Conservation (phyloP, 1,140 invertebrate species). For the Saccostrea cuccullata region DNA sequence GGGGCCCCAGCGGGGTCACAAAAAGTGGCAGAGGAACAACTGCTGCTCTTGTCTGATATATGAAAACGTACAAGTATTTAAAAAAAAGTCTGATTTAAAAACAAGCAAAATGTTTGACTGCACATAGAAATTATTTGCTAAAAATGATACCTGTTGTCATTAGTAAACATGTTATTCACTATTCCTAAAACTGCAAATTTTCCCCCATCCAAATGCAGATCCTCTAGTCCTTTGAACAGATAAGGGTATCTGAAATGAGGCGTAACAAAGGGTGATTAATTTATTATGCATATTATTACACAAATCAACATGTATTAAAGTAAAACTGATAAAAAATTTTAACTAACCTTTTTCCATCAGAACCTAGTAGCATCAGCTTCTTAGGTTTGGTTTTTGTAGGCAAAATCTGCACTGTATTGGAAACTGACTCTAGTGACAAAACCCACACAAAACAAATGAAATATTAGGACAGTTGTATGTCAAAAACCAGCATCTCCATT, state of each 20-base stretch:
- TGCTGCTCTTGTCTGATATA: conserved; percentile 65
- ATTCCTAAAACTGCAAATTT: conserved; percentile 99
- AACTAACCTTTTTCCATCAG: conserved; percentile 89
- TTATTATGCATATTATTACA: neutral
- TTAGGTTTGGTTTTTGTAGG: conserved; percentile 99
- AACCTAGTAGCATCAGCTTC: conserved; percentile 96
- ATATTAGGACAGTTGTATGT: neutral
- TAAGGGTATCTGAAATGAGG: conserved; percentile 88
- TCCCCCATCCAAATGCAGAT: conserved; percentile 97
- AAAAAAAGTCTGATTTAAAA: too few relatives aligned
- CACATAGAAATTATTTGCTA: neutral
- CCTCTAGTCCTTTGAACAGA: conserved; percentile 98
- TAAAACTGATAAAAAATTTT: neutral
- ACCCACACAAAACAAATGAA: conserved; percentile 71
- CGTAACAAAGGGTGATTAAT: neutral
- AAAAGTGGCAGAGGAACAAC: conserved; percentile 92
- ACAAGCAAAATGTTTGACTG: neutral
- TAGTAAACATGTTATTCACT: conserved; percentile 87
- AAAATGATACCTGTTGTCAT: conserved; percentile 67
- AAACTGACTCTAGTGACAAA: conserved; percentile 89
- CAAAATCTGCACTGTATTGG: conserved; percentile 93
- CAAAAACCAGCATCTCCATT: neutral
- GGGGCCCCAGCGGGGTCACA: conserved; percentile 95
- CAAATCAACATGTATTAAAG: too few relatives aligned
- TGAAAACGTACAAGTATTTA: conserved; percentile 33